Evolutionary conservation across 2,888 invertebrate genomes (phyloP), one percentile per base, ranked within the genome.

Genomic region (Prosapia bicincta): DNA sequence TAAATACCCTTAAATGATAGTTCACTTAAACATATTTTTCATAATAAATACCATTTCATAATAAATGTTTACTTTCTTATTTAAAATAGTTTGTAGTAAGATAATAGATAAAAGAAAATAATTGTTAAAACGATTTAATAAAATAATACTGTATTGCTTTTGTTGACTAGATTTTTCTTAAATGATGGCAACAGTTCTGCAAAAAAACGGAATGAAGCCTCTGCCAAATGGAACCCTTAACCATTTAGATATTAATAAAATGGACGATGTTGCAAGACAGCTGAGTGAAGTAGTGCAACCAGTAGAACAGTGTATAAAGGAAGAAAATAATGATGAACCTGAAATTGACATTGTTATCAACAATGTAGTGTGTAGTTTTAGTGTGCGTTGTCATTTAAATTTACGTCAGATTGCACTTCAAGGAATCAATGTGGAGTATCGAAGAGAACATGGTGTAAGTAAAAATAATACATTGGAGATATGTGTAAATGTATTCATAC

Each of bases 331-430:
- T 73, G 87, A 88, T 74, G 91, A 91, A 80, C 93, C 93, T 10
- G 94, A 94, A 87, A 91, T 97, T 85, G 97, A 97, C 87, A 97
- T 98, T 85, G 92, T 94, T 84, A 97, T 98, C 86, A 98, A 96
- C 88, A 99, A 99, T 90, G 98, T 98, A 82, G 98, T 97, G 84
- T 96, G 96, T 88, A 95, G 93, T 89, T 97, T 98, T 89, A 97
- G 94, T 89, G 96, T 98, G 80, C 91, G 96, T 85, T 99, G 98
- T 86, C 98, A 98, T 87, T 89, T 99, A 83, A 97, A 98, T 88
- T 89, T 99, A 84, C 92, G 96, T 83, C 93, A 95, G 84, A 97
- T 99, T 82, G 98, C 98, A 73, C 88, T 95, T 83, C 93, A 93
- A 82, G 98, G 97, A 83, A 89, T 91, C 82, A 97, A 99, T 86